Evolutionary conservation across 2,797 vertebrate genomes (phyloP).

Genomic region (Sebastiscus albofasciatus): DNA sequence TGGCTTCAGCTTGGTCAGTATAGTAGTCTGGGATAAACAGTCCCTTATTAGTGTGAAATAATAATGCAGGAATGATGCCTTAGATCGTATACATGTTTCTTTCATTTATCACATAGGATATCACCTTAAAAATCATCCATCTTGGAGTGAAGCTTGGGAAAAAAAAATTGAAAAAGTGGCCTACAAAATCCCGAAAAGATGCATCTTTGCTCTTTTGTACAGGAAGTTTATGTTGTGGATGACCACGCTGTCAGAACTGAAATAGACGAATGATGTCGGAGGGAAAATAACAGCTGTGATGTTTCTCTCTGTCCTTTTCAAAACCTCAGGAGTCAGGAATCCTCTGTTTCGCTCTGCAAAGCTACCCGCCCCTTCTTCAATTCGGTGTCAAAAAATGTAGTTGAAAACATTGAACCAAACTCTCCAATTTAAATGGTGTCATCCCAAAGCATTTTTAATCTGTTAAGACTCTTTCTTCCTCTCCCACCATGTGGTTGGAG

Average conservation of each 20-base stretch:
- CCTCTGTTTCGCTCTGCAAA: slow-evolving; percentile 18
- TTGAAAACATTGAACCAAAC: slow-evolving; percentile 25
- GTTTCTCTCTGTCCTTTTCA: not conserved
- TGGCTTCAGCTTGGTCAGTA: slow-evolving; percentile 34
- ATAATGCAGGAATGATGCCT: slow-evolving; percentile 35
- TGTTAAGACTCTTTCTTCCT: slow-evolving; percentile 65
- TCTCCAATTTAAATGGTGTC: slow-evolving; percentile 16
- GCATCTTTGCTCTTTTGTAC: slow-evolving; percentile 31
- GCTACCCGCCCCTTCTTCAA: slow-evolving; percentile 33
- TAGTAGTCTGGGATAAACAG: slow-evolving; percentile 48
- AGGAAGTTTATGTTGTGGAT: slow-evolving; percentile 27
- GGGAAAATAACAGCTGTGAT: slow-evolving; percentile 22
- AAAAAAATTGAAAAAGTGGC: slow-evolving; percentile 44
- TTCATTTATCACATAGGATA: slow-evolving; percentile 36
- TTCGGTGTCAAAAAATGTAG: slow-evolving; percentile 17
- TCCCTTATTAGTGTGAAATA: slow-evolving; percentile 25
- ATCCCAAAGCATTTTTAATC: slow-evolving; percentile 59
- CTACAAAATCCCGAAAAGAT: slow-evolving; percentile 53
- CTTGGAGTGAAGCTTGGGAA: slow-evolving; percentile 18
- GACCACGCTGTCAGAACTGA: slow-evolving; percentile 38
- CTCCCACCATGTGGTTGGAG: slow-evolving; percentile 51
- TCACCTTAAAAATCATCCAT: slow-evolving; percentile 42
- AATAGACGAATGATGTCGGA: slow-evolving; percentile 27
- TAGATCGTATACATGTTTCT: slow-evolving; percentile 11
- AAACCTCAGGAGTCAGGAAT: slow-evolving; percentile 8